Percentiles rank a stretch among this genome's conserved stretches.
These are phyloP conservation scores for Noturus placidus DNA, from an alignment of 2,113 vertebrate species.

Conservation along the genomic window DNA sequence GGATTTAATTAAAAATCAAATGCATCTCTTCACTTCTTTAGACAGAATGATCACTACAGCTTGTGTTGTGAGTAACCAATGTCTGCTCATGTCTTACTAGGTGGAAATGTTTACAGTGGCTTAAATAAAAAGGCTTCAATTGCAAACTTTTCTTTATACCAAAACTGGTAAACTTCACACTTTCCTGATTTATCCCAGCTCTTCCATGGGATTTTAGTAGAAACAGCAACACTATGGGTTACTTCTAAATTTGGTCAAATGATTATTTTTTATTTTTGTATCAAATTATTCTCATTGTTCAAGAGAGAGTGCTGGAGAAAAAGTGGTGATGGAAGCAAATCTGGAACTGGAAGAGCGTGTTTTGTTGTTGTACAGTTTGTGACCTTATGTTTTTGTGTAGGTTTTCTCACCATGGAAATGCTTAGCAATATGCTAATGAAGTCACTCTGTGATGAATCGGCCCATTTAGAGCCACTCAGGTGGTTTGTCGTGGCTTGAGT, in stretches of 20 bases:
- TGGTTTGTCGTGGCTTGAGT: conserved; percentile 42
- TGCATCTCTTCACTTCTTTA: not conserved
- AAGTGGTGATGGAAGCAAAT: not conserved
- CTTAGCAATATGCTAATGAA: conserved; percentile 57
- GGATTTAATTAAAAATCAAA: not conserved
- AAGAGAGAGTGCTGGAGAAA: not conserved
- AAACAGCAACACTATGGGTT: not conserved
- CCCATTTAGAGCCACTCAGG: conserved; percentile 57
- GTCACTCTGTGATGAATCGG: conserved; percentile 53
- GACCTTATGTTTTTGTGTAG: conserved; percentile 49
- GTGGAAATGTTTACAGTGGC: conserved; percentile 1
- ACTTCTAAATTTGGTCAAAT: not conserved
- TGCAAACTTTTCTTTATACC: not conserved
- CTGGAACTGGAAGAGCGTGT: not conserved
- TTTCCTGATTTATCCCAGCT: not conserved
- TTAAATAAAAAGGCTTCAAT: not conserved
- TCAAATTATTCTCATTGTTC: not conserved
- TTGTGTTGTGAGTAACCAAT: not conserved
- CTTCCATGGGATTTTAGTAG: not conserved
- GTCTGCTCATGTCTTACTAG: not conserved
- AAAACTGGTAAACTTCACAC: not conserved
- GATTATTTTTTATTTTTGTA: not conserved
- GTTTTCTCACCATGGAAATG: conserved; percentile 55
- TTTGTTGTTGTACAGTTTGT: conserved; percentile 31
- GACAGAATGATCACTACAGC: too few species aligned